Evolutionary conservation across 1,140 invertebrate genomes (phyloP).

Genomic region (Drosophila rhopaloa): DNA sequence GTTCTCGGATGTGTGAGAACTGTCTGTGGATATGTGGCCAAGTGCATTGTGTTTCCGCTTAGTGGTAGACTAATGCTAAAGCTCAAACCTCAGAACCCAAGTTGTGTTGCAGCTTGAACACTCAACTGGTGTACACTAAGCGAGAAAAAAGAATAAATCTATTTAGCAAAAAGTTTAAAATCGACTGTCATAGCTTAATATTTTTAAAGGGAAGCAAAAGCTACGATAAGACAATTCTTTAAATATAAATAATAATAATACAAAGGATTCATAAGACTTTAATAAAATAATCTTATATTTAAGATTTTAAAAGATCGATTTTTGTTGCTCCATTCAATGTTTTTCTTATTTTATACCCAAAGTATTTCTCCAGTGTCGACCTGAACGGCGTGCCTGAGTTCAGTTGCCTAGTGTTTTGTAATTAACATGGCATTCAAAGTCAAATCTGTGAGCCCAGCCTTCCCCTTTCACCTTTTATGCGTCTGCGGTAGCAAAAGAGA

Average conservation of each 20-base stretch:
- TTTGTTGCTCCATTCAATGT: no score
- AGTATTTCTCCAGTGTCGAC: neutral
- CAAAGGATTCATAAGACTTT: no score
- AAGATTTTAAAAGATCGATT: no score
- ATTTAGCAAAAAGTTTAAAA: neutral
- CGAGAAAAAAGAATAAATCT: no score
- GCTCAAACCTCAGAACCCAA: slow-evolving; percentile 35
- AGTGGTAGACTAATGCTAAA: slow-evolving; percentile 64
- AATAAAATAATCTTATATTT: no score
- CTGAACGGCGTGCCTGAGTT: neutral
- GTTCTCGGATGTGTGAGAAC: slow-evolving; percentile 5
- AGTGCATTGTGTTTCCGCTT: slow-evolving; percentile 52
- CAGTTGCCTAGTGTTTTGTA: slow-evolving; percentile 49
- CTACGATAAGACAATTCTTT: no score
- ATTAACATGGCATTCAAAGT: slow-evolving; percentile 80
- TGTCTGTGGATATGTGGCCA: slow-evolving; percentile 20
- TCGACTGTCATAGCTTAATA: neutral
- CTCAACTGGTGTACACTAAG: slow-evolving; percentile 28
- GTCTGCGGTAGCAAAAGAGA: slow-evolving; percentile 52
- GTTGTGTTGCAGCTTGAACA: neutral
- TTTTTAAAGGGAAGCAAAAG: neutral
- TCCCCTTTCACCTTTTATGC: neutral
- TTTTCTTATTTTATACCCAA: neutral
- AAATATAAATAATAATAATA: no score
- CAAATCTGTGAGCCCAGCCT: slow-evolving; percentile 36